Percentiles rank a stretch among this genome's conserved stretches.
Evolutionary conservation across 1,140 invertebrate genomes (phyloP).

Genomic region (Pogonognathellus flavescens): DNA sequence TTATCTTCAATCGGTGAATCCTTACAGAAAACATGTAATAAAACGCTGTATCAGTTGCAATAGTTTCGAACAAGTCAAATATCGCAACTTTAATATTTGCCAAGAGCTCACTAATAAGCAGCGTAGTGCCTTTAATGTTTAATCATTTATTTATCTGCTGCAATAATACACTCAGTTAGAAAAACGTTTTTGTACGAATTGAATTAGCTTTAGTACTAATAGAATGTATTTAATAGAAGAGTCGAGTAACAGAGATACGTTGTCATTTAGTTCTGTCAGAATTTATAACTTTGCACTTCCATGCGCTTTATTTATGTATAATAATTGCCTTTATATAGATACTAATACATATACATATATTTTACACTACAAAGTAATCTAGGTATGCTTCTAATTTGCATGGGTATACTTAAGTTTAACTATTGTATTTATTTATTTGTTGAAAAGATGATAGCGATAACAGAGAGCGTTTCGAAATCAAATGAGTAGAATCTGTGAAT

Average conservation of each 20-base stretch:
- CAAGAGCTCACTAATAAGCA: not conserved
- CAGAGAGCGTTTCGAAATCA: not conserved
- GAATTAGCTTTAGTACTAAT: not conserved
- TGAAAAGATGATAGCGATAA: not conserved
- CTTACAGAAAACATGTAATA: not conserved
- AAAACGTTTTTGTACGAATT: not conserved
- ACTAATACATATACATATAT: no score
- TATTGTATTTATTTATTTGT: not conserved
- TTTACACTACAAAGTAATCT: no score
- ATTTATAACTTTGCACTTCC: no score
- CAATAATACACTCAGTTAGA: not conserved
- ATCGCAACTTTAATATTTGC: slow-evolving; percentile 30
- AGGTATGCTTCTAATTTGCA: no score
- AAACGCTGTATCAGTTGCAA: not conserved
- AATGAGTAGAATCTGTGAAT: not conserved
- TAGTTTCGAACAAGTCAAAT: slow-evolving; percentile 31
- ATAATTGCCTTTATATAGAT: no score
- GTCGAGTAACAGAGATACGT: no score
- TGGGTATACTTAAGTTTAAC: no score
- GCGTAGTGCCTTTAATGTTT: not conserved
- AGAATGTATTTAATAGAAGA: not conserved
- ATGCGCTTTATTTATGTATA: no score
- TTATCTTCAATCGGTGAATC: not conserved
- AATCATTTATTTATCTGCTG: slow-evolving; percentile 1
- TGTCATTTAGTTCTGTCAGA: no score